Conservation (phyloP, 2,113 vertebrate genomes). For the Pomatostomus ruficeps region DNA sequence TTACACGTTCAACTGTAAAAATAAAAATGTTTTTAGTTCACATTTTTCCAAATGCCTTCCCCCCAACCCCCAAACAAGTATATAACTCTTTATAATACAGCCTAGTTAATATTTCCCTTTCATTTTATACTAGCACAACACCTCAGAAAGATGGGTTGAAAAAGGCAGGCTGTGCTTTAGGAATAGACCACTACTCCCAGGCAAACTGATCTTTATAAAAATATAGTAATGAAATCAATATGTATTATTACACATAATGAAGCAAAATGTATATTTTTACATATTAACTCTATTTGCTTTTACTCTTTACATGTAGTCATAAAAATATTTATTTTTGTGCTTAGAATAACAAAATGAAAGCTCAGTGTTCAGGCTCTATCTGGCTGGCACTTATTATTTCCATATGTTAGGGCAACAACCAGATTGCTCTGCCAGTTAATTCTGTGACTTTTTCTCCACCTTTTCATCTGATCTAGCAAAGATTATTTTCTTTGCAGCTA, state of each 20-base stretch:
- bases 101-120: not conserved
- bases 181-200: not conserved
- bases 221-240: slow-evolving; percentile 47
- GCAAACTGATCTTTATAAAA: slow-evolving; percentile 32
- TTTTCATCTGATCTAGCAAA: slow-evolving; percentile 34
- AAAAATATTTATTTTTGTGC: slow-evolving; percentile 66
- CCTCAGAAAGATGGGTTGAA: not conserved
- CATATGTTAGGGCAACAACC: slow-evolving; percentile 59
- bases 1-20: not conserved
- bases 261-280: slow-evolving; percentile 59
- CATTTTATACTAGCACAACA: not conserved
- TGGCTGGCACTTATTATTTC: slow-evolving; percentile 60
- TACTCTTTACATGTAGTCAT: slow-evolving; percentile 43
- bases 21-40: not conserved
- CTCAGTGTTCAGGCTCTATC: slow-evolving; percentile 44
- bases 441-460: slow-evolving; percentile 40
- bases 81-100: not conserved
- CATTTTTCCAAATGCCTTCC: not conserved
- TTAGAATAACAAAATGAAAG: slow-evolving; percentile 59
- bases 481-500: slow-evolving; percentile 54
- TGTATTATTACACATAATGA: slow-evolving; percentile 61
- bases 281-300: slow-evolving; percentile 63
- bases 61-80: fast-evolving
- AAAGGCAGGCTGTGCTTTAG: not conserved
- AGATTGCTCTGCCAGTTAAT: slow-evolving; percentile 48